Evolutionary conservation across 2,797 vertebrate species (phyloP).

Genomic region (Notamacropus eugenii): DNA sequence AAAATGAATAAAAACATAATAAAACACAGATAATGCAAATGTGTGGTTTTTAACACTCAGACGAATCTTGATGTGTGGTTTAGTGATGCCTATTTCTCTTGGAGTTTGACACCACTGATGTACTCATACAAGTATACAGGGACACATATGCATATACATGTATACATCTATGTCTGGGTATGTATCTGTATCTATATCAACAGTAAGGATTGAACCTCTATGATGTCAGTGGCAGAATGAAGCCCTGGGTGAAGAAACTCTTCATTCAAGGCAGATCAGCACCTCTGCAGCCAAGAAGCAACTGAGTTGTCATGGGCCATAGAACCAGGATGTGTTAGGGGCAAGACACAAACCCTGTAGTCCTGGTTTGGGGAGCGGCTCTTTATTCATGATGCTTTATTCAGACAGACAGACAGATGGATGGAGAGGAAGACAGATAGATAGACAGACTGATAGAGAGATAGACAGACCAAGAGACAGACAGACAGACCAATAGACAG

Average conservation of each 20-base stretch:
- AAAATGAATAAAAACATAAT: neutral
- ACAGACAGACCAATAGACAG: too few species aligned
- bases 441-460: too few species aligned
- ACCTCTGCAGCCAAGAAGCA: neutral
- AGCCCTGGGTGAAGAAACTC: neutral
- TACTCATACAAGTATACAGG: neutral
- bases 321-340: neutral
- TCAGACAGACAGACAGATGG: neutral
- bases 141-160: neutral
- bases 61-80: neutral
- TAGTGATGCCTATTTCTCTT: neutral
- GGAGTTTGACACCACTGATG: neutral
- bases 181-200: neutral
- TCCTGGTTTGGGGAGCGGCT: neutral
- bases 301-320: neutral
- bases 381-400: neutral
- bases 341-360: neutral
- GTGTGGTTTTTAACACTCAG: neutral
- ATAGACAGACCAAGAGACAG: too few species aligned
- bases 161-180: neutral
- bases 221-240: neutral
- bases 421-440: too few species aligned
- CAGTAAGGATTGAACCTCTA: neutral
- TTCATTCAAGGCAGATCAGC: neutral
- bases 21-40: neutral